phyloP scores from a whole-genome alignment of 2,888 invertebrate genomes.

The Hermaeophaga mercurialis region DNA sequence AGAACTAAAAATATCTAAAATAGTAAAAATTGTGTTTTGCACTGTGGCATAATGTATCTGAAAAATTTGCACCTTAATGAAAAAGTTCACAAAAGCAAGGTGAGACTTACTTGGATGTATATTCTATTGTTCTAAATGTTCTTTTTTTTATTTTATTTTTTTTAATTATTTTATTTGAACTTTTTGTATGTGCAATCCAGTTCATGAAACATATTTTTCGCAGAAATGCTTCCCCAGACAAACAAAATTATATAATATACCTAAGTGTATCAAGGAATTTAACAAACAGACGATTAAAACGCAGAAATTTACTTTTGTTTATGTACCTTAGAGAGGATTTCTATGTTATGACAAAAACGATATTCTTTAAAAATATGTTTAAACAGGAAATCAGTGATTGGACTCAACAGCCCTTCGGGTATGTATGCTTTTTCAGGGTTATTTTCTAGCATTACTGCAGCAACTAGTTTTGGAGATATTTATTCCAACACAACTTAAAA shows the following conservation, averaged over 20 bases:
- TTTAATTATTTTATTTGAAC: constrained; percentile 21
- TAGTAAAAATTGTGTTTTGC: constrained; percentile 41
- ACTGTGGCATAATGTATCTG: constrained; percentile 42
- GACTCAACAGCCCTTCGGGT: constrained; percentile 35
- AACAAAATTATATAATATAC: constrained; percentile 38
- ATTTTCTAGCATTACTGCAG: constrained; percentile 30
- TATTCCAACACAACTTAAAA: too few species aligned
- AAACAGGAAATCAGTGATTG: constrained; percentile 38
- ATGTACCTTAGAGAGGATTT: constrained; percentile 44
- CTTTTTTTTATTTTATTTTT: constrained; percentile 26
- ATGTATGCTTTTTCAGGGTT: constrained; percentile 43
- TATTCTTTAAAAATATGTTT: constrained; percentile 44
- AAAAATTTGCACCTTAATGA: constrained; percentile 38
- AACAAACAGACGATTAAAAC: constrained; percentile 36
- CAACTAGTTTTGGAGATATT: too few species aligned
- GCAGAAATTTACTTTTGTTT: constrained; percentile 43
- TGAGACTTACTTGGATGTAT: constrained; percentile 35
- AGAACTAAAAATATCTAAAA: constrained; percentile 35
- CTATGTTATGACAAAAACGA: constrained; percentile 40
- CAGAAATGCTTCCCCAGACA: constrained; percentile 45
- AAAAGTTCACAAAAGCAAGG: constrained; percentile 33
- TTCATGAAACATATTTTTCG: constrained; percentile 48
- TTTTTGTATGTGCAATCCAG: constrained; percentile 33
- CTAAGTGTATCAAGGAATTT: constrained; percentile 41
- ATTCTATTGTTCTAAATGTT: constrained; percentile 10